Conservation (phyloP, 1,140 invertebrate species). For the Ooceraea biroi region DNA sequence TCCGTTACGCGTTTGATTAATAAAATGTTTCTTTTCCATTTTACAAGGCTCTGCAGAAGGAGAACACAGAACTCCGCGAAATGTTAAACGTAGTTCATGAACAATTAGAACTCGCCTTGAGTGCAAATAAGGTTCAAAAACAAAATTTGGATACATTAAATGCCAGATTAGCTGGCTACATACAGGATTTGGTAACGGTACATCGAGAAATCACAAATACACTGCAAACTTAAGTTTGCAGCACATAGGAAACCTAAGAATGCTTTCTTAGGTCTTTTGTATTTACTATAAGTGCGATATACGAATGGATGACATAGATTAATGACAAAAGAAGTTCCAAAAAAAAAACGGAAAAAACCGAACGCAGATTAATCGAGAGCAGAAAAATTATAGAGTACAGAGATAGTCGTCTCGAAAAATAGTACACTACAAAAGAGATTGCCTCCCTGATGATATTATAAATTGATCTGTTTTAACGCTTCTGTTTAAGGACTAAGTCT, state of each 20-base stretch:
- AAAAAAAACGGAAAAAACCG: conserved; percentile 62
- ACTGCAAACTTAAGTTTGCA: conserved; percentile 90
- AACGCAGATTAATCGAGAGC: conserved; percentile 46
- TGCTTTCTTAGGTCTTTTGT: conserved; percentile 81
- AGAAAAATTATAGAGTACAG: conserved; percentile 57
- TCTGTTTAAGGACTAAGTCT: conserved; percentile 60
- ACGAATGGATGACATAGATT: conserved; percentile 74
- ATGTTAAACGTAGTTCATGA: conserved; percentile 92
- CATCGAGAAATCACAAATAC: conserved; percentile 94
- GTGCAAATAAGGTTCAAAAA: conserved; percentile 93
- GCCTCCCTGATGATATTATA: conserved; percentile 50
- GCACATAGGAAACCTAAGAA: conserved; percentile 63
- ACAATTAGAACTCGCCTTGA: conserved; percentile 93
- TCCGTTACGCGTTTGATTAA: conserved; percentile 27
- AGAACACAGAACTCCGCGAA: conserved; percentile 91
- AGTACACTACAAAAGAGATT: conserved; percentile 61
- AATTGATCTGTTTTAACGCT: conserved; percentile 59
- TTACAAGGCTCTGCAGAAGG: conserved; percentile 89
- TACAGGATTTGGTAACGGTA: conserved; percentile 94
- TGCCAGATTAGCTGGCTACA: conserved; percentile 92
- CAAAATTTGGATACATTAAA: conserved; percentile 95
- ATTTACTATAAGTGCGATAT: conserved; percentile 77
- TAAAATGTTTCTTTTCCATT: conserved; percentile 50
- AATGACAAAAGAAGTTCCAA: conserved; percentile 73
- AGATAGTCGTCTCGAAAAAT: conserved; percentile 63